phyloP scores from a whole-genome alignment of 92 coral and sea anemone genomes.

The Phenganax stokvisi region DNA sequence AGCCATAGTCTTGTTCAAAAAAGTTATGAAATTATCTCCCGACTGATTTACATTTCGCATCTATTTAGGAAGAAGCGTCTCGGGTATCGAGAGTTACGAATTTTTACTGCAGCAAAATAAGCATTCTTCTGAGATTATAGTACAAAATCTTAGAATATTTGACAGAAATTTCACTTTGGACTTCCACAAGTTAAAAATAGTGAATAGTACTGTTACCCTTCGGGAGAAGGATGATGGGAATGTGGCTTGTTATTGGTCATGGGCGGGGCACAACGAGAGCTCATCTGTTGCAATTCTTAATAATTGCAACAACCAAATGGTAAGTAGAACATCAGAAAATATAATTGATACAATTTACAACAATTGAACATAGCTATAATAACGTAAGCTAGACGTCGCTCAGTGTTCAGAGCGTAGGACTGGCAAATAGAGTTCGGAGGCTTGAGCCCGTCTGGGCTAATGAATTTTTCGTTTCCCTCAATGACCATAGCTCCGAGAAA shows the following conservation, averaged over 20 bases:
- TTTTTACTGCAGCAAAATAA: not conserved
- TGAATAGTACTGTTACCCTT: not conserved
- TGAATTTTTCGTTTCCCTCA: too few relatives aligned
- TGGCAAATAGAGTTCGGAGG: too few relatives aligned
- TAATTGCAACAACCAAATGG: conserved; percentile 16
- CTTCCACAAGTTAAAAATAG: not conserved
- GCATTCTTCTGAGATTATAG: not conserved
- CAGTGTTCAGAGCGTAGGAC: too few relatives aligned
- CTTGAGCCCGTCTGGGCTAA: too few relatives aligned
- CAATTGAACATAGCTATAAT: too few relatives aligned
- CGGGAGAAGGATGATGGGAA: not conserved
- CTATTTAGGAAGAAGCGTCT: not conserved
- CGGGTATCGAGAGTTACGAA: conserved; percentile 1
- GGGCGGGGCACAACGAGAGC: not conserved
- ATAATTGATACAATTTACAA: too few relatives aligned
- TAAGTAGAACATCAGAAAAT: not conserved
- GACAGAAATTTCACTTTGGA: not conserved
- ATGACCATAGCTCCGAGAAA: too few relatives aligned
- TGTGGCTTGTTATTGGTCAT: conserved; percentile 4
- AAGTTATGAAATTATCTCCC: too few relatives aligned
- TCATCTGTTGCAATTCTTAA: conserved; percentile 16
- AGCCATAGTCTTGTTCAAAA: too few relatives aligned
- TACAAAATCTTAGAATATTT: conserved; percentile 2
- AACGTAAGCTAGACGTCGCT: too few relatives aligned
- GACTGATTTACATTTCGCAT: too few relatives aligned